phyloP scores from a whole-genome alignment of 1,140 invertebrate species.

The Dinoponera quadriceps region DNA sequence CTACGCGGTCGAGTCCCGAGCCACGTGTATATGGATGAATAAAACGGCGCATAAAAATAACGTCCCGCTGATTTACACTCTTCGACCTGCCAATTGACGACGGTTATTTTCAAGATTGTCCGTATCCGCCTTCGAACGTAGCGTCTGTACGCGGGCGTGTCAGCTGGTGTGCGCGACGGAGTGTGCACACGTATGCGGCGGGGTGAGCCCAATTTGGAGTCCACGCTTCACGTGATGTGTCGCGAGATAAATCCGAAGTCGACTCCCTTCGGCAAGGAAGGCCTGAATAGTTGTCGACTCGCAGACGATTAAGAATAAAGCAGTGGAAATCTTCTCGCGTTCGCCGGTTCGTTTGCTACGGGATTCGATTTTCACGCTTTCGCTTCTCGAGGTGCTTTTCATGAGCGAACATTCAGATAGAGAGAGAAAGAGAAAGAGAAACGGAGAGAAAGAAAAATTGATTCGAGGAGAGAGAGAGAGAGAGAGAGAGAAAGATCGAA shows the following conservation, averaged over 20 bases:
- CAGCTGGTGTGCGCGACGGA: background rate
- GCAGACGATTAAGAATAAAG: background rate
- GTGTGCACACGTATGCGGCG: background rate
- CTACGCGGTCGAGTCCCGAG: slow-evolving; percentile 29
- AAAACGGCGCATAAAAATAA: slow-evolving; percentile 1
- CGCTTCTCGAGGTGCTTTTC: background rate
- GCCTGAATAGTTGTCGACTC: background rate
- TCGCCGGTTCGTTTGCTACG: background rate
- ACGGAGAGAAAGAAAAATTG: background rate
- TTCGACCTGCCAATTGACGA: background rate
- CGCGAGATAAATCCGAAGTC: background rate
- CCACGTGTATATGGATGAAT: slow-evolving; percentile 35
- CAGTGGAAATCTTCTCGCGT: background rate
- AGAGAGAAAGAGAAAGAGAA: slow-evolving; percentile 45
- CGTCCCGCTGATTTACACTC: background rate
- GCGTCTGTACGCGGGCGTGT: background rate
- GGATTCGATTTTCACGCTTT: background rate
- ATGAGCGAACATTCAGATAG: background rate
- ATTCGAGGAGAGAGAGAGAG: background rate
- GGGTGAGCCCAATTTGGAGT: no score
- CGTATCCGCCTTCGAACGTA: background rate
- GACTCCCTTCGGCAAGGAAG: background rate
- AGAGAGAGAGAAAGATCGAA: slow-evolving; percentile 34
- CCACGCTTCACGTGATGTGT: no score
- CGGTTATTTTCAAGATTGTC: slow-evolving; percentile 1